Evolutionary conservation across 2,888 invertebrate species (phyloP).

Genomic region (Glyphotaelius pellucidus): DNA sequence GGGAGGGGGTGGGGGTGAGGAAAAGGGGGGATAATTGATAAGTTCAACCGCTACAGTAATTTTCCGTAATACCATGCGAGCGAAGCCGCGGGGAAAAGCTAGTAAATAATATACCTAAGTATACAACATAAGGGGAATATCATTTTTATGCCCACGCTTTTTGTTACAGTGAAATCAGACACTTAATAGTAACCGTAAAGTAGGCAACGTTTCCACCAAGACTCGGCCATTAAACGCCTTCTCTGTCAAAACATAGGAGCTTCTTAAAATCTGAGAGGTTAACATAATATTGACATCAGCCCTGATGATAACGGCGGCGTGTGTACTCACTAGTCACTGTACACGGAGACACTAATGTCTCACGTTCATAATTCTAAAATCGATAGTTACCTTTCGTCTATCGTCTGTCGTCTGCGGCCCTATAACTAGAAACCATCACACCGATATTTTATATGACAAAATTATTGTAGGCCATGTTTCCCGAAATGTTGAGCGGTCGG

Average conservation of each 20-base stretch:
- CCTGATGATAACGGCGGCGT: not conserved
- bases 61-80: too few species aligned
- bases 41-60: too few species aligned
- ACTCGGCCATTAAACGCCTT: not conserved
- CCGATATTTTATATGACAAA: not conserved
- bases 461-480: not conserved
- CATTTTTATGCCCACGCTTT: not conserved
- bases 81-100: too few species aligned
- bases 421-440: not conserved
- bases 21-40: too few species aligned
- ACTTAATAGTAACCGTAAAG: not conserved
- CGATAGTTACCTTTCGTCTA: not conserved
- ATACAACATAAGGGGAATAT: too few species aligned
- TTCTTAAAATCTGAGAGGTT: not conserved
- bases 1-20: too few species aligned
- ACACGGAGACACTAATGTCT: not conserved
- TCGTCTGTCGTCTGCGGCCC: not conserved
- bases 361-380: not conserved
- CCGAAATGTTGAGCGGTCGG: not conserved
- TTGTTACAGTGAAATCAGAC: not conserved
- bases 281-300: not conserved
- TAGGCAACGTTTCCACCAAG: not conserved
- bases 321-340: not conserved
- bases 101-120: too few species aligned
- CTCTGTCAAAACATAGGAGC: not conserved